Conservation (phyloP, 2,888 invertebrate genomes). For the Microctonus hyperodae region DNA sequence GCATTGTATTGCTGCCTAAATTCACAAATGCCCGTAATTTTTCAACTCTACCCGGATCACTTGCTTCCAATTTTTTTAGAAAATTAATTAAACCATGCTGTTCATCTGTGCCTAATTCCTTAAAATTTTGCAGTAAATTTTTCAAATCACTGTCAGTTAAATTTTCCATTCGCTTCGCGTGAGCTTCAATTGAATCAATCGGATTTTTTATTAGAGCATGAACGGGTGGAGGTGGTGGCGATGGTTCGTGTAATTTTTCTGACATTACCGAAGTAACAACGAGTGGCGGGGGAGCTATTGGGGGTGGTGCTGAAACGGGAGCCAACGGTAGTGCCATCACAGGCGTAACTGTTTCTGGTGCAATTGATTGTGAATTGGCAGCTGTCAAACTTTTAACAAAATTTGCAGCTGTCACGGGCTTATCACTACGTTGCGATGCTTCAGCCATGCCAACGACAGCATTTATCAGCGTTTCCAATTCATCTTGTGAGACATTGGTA, state of each 20-base stretch:
- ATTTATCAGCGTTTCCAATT: slow-evolving; percentile 80
- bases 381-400: slow-evolving; percentile 62
- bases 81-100: slow-evolving; percentile 84
- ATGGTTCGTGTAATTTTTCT: background rate
- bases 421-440: slow-evolving; percentile 66
- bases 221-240: slow-evolving; percentile 14
- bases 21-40: slow-evolving; percentile 79
- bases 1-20: slow-evolving; percentile 59
- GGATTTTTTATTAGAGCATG: slow-evolving; percentile 25
- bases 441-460: slow-evolving; percentile 78
- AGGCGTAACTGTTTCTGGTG: slow-evolving; percentile 30
- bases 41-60: slow-evolving; percentile 80
- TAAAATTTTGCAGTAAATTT: slow-evolving; percentile 80
- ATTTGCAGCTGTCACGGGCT: slow-evolving; percentile 65
- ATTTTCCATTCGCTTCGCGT: slow-evolving; percentile 71
- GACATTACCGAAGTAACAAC: background rate
- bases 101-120: slow-evolving; percentile 80
- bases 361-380: slow-evolving; percentile 37
- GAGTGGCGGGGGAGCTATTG: background rate
- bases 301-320: slow-evolving; percentile 1
- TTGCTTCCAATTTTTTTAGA: slow-evolving; percentile 80
- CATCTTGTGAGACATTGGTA: slow-evolving; percentile 80
- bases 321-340: slow-evolving; percentile 26
- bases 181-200: slow-evolving; percentile 59
- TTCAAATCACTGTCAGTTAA: slow-evolving; percentile 83